phyloP scores from a whole-genome alignment of 2,888 invertebrate genomes.

The Acronicta leporina region DNA sequence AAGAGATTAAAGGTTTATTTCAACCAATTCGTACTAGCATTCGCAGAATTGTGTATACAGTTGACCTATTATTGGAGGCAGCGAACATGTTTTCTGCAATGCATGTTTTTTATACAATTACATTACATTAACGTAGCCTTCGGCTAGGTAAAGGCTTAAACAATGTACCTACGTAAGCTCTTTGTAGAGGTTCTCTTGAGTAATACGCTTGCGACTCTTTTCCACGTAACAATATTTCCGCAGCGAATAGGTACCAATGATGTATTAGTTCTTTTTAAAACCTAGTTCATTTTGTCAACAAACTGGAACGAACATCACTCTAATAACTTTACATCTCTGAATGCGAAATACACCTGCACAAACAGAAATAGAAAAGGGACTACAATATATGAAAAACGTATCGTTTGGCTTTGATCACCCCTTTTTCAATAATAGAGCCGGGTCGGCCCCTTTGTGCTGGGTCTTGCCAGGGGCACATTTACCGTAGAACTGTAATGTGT shows the following conservation, averaged over 20 bases:
- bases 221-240: constrained; percentile 24
- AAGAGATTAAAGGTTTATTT: constrained; percentile 35
- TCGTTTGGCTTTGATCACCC: constrained; percentile 85
- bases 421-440: constrained; percentile 85
- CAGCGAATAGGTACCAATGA: constrained; percentile 34
- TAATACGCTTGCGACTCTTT: constrained; percentile 40
- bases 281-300: constrained; percentile 43
- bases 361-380: constrained; percentile 76
- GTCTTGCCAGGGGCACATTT: constrained; percentile 69
- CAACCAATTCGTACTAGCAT: constrained; percentile 8
- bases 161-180: constrained; percentile 30
- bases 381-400: constrained; percentile 80
- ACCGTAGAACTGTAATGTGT: constrained; percentile 72
- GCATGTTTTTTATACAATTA: constrained; percentile 33
- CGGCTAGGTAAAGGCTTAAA: constrained; percentile 25
- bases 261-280: constrained; percentile 27
- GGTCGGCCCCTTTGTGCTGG: constrained; percentile 74
- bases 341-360: constrained; percentile 71
- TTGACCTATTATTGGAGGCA: constrained; percentile 24
- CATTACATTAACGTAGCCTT: constrained; percentile 22
- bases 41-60: constrained; percentile 8
- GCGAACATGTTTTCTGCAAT: constrained; percentile 28
- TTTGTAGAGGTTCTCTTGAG: constrained; percentile 28
- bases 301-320: constrained; percentile 54
- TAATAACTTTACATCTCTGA: constrained; percentile 70